Evolutionary conservation across 2,797 vertebrate species (phyloP), one percentile per base, ranked within the genome.

Genomic region (Ataeniobius toweri): DNA sequence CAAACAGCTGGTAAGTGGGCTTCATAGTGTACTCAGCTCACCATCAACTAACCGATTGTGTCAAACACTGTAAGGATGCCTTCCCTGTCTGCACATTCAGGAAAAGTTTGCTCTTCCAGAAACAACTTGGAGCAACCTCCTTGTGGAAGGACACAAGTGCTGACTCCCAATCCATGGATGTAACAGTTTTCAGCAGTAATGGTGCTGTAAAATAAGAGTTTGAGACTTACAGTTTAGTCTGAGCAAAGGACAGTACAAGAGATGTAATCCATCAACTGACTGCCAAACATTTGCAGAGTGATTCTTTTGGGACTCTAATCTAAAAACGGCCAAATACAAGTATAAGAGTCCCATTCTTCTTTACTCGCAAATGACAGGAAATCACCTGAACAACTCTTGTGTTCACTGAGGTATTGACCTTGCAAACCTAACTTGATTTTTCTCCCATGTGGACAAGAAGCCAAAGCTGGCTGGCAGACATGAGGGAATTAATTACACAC

Each of bases 401-500:
- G 67, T 20, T 82, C 56, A 87, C 77, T 39, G 3, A 13, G 31
- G 31, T 31, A 31, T 31, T 31, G 31, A 31, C 31, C 31, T 31
- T 31, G 31, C 31, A 31, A 31, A 31, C 31, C 36, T 36, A 36
- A 77, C 82, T 12, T 13, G n/a, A 76, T 86, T 83, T 80, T 20
- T 74, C 73, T 83, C 75, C 16, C 58, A 41, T 48, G 77, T 46
- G 67, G 65, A 14, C 82, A 85, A 74, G 70, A 78, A 76, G 73
- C 73, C 59, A 53, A 46, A 13, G 67, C 75, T 83, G 85, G 82
- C 85, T 75, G 78, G 63, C 73, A 80, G 88, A 87, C 89, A 86
- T 76, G 36, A 75, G 81, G 87, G 90, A 92, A 92, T 92, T 92
- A 86, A 92, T 93, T 91, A 91, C 88, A 83, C 87, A 81, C 87